These are phyloP conservation scores for Cirrhinus mrigala DNA, from an alignment of 2,797 vertebrate genomes.

Conservation along the genomic window DNA sequence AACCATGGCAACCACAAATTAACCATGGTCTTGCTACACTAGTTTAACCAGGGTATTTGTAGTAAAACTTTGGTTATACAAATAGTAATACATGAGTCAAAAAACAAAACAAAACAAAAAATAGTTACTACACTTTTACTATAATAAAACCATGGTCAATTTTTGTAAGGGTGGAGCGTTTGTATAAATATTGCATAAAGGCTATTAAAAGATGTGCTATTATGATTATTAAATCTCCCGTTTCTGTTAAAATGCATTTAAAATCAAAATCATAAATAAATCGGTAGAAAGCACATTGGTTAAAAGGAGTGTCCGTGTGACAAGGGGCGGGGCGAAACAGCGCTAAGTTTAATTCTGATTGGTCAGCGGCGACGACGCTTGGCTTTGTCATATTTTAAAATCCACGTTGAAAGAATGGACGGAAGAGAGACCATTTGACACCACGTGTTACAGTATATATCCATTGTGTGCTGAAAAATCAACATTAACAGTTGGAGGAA, in stretches of 20 bases:
- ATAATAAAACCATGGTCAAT: too few species aligned
- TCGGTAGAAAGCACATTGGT: too few species aligned
- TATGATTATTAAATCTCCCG: background rate
- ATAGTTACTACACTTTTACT: too few species aligned
- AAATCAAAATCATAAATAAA: background rate
- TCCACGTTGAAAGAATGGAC: background rate
- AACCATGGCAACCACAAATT: too few species aligned
- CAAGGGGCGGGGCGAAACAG: background rate
- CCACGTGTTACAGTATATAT: background rate
- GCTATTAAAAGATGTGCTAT: background rate
- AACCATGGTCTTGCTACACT: too few species aligned
- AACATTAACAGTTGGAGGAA: background rate
- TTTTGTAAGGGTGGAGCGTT: background rate
- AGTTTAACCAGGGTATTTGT: too few species aligned
- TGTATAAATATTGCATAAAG: background rate
- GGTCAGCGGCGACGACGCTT: background rate
- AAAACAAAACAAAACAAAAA: too few species aligned
- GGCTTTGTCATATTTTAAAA: background rate
- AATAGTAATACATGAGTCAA: too few species aligned
- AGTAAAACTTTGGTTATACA: too few species aligned
- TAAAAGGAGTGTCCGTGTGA: background rate
- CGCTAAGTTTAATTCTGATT: conserved; percentile 8
- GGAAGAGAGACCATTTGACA: background rate
- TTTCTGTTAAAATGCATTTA: background rate
- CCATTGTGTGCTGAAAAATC: background rate